phyloP scores from a whole-genome alignment of 2,113 vertebrate genomes.

The pig (Sus scrofa) region DNA sequence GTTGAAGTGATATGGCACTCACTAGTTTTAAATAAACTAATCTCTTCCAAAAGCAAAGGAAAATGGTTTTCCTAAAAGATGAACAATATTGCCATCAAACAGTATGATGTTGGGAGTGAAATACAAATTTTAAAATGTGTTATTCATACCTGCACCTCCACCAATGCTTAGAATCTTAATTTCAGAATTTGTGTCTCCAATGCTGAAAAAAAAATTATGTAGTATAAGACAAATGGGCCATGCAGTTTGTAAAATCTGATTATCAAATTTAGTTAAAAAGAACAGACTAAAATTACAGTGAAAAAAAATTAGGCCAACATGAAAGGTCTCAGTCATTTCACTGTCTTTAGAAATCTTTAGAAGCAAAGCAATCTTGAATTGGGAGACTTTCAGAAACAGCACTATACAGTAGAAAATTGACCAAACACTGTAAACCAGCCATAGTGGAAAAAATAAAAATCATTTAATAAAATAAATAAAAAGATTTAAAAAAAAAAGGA shows the following conservation, averaged over 20 bases:
- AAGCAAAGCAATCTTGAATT: constrained; percentile 2
- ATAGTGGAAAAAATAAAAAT: too few species aligned
- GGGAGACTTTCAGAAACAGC: constrained; percentile 10
- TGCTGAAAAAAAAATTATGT: constrained; percentile 85
- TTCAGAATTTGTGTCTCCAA: constrained; percentile 87
- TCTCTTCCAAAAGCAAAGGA: constrained; percentile 3
- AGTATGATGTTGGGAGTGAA: neutral
- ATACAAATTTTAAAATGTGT: neutral
- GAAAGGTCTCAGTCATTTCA: neutral
- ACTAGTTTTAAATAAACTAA: constrained; percentile 6
- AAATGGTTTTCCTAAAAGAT: constrained; percentile 14
- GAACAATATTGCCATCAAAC: neutral
- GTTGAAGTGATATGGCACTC: neutral
- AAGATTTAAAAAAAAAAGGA: neutral
- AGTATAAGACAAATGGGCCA: constrained; percentile 69
- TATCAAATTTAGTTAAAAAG: constrained; percentile 29
- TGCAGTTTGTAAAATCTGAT: constrained; percentile 19
- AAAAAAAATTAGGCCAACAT: neutral
- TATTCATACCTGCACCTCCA: constrained; percentile 91
- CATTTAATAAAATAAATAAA: too few species aligned
- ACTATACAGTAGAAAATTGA: neutral
- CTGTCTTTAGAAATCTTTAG: constrained; percentile 2
- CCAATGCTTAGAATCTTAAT: constrained; percentile 93
- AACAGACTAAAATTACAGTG: neutral
- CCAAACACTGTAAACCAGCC: too few species aligned